phyloP scores from a whole-genome alignment of 2,113 vertebrate species.

The Sisor rabdophorus region DNA sequence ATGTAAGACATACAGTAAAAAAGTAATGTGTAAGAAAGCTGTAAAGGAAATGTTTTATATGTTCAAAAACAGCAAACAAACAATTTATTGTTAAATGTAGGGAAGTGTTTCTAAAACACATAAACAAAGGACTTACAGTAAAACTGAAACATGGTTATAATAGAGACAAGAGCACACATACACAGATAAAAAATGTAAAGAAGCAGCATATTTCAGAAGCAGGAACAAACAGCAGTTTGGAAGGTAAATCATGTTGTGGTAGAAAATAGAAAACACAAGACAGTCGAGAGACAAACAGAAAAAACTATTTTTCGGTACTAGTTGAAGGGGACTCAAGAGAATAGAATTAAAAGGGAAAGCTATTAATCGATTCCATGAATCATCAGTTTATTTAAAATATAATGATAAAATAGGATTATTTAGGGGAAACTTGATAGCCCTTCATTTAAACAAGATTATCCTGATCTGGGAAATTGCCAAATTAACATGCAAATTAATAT shows the following conservation, averaged over 20 bases:
- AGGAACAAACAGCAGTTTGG: conserved; percentile 35
- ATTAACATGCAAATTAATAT: conserved; percentile 54
- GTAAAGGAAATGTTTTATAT: conserved; percentile 43
- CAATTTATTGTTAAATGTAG: conserved; percentile 42
- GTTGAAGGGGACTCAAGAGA: conserved; percentile 6
- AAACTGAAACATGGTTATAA: conserved; percentile 40
- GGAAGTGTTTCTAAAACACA: conserved; percentile 40
- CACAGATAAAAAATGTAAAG: conserved; percentile 31
- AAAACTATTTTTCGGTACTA: conserved; percentile 15
- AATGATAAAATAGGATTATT: conserved; percentile 17
- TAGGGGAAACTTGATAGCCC: conserved; percentile 6
- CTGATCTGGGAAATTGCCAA: conserved; percentile 13
- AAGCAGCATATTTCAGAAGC: conserved; percentile 35
- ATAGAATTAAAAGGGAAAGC: too few species aligned
- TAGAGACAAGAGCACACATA: conserved; percentile 41
- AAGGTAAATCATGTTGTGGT: conserved; percentile 25
- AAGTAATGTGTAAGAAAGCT: conserved; percentile 49
- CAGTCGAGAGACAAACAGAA: conserved; percentile 34
- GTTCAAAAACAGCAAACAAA: conserved; percentile 50
- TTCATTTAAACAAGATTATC: conserved; percentile 32
- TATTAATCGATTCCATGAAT: too few species aligned
- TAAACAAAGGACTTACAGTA: conserved; percentile 45
- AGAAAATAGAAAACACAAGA: conserved; percentile 25
- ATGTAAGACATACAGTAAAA: conserved; percentile 73
- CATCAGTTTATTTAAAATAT: conserved; percentile 25